Evolutionary conservation across 2,888 invertebrate genomes (phyloP), one percentile per base, ranked within the genome.

Genomic region (Andricus curvator): DNA sequence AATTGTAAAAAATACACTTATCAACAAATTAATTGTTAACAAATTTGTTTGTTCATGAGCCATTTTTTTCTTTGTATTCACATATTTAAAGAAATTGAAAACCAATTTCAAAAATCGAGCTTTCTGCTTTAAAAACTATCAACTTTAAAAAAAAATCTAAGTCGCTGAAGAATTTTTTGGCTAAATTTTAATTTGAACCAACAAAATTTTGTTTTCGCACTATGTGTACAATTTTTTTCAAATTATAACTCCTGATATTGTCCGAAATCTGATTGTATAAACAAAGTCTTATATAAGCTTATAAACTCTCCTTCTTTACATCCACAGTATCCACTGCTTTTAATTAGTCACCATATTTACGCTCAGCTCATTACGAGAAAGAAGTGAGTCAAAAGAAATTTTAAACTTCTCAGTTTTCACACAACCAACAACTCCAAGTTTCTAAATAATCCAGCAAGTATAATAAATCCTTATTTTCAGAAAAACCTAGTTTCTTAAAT

Each of bases 381-480:
- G 0, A 29, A 29, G n/a, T 8, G 17, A 60, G 62, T 22, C 29
- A 62, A 56, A 33, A 13, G 25, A 62, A 22, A 51, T 29, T 62
- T 62, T 77, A 37, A 41, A 29, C n/a, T n/a, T 64, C 25, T 29
- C 29, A 22, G 15, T 62, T 25, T 62, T 25, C 13, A 62, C 15
- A 62, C 25, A 29, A 29, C 15, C 62, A 62, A 62, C 25, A 62
- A 62, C 22, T 62, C 15, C 25, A 25, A 62, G n/a, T 9, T 22
- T 67, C n/a, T 41, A 22, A 37, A 67, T 33, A 67, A 66, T 37
- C 1, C 37, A 8, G 37, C 1, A 29, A n/a, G 9, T 66, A 22
- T n/a, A 22, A 67, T 33, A 41, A 67, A 67, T 67, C 66, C 37
- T 13, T 13, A 67, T 41, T 67, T 33, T 41, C n/a, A 9, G 66